Conservation (phyloP, 2,888 invertebrate genomes). For the Rapana venosa region DNA sequence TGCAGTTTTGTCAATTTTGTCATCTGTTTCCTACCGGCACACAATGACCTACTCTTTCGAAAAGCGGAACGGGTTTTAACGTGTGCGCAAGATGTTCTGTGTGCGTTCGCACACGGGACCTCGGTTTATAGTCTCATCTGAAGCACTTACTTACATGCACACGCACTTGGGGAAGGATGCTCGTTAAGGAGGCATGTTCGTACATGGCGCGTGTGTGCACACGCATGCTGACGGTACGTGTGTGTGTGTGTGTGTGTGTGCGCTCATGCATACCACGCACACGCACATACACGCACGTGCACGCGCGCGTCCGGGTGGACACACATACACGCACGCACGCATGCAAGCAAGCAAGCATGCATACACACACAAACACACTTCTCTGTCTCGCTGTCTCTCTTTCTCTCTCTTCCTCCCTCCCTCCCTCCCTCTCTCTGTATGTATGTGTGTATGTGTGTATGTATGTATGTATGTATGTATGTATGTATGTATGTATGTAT, state of each 20-base stretch:
- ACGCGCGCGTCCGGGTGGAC: not conserved
- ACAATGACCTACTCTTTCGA: too few relatives aligned
- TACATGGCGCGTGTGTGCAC: too few relatives aligned
- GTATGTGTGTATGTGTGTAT: not conserved
- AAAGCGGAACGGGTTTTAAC: too few relatives aligned
- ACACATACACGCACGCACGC: not conserved
- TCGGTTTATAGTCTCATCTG: too few relatives aligned
- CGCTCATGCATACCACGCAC: not conserved
- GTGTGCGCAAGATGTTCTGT: too few relatives aligned
- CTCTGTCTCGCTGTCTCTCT: not conserved
- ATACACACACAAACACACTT: not conserved
- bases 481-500: not conserved
- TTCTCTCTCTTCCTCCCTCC: not conserved
- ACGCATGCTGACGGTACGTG: too few relatives aligned
- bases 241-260: too few relatives aligned
- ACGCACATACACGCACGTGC: not conserved
- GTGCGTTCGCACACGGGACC: too few relatives aligned
- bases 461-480: not conserved
- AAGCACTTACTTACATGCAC: not conserved
- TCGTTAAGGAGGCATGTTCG: too few relatives aligned
- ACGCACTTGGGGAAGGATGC: not conserved
- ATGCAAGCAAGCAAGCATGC: too few relatives aligned
- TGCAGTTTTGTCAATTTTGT: too few relatives aligned
- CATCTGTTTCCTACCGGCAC: too few relatives aligned
- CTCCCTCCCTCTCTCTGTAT: not conserved